Conservation (phyloP, 2,888 invertebrate species). For the Acronicta aceris region DNA sequence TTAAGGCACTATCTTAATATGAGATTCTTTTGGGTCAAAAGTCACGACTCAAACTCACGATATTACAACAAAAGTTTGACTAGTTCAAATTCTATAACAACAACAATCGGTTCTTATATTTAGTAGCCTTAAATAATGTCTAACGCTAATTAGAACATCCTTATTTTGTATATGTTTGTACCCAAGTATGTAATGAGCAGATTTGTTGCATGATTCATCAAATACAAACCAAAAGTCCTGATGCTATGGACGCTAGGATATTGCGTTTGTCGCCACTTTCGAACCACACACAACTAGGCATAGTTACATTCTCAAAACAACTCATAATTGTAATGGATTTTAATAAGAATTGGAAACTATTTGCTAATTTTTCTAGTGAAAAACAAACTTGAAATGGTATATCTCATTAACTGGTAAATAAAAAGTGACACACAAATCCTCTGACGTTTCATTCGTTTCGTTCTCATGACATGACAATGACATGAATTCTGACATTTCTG, state of each 20-base stretch:
- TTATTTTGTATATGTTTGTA: slow-evolving; percentile 3
- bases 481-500: not conserved
- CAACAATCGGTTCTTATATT: not conserved
- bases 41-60: not conserved
- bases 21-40: not conserved
- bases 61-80: not conserved
- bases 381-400: slow-evolving; percentile 44
- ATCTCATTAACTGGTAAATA: slow-evolving; percentile 22
- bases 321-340: slow-evolving; percentile 78
- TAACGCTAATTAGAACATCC: not conserved
- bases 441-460: not conserved
- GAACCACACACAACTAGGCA: slow-evolving; percentile 94
- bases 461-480: not conserved
- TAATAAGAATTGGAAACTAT: slow-evolving; percentile 24
- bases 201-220: slow-evolving; percentile 70
- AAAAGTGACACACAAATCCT: slow-evolving; percentile 33
- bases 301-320: slow-evolving; percentile 93
- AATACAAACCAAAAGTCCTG: slow-evolving; percentile 95
- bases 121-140: not conserved
- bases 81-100: not conserved
- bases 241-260: slow-evolving; percentile 94
- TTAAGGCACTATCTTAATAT: not conserved
- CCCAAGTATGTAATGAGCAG: slow-evolving; percentile 18
- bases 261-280: slow-evolving; percentile 96
- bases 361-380: slow-evolving; percentile 33